Evolutionary conservation across 2,888 invertebrate genomes (phyloP), one percentile per base, ranked within the genome.

Genomic region (Lasioglossum marginatum): DNA sequence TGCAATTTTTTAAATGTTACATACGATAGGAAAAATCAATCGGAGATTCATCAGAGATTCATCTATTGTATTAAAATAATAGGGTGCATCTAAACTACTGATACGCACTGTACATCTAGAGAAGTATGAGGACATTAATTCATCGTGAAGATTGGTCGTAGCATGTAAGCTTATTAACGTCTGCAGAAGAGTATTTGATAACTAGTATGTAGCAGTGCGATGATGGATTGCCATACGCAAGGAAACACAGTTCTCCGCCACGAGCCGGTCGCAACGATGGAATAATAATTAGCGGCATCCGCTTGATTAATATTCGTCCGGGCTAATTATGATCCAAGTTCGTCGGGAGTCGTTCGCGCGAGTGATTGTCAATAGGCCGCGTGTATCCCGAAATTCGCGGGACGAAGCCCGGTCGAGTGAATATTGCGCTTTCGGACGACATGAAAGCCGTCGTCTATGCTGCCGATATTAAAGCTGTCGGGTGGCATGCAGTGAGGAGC

Each of bases 341-440:
- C 34, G 34, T 5, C 27, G 27, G 27, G 16, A 34, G 1, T 34
- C 74, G 37, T n/a, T 60, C 27, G 40, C 48, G n/a, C 8, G n/a
- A 57, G 76, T 82, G 72, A 82, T 73, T 73, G 82, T 77, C 68
- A 79, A 79, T 73, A 70, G 48, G 23, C 23, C 8, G 12, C 68
- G 23, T 4, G 43, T 68, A 43, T 73, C 63, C 37, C 37, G 84
- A 76, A 68, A 76, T 68, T 37, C 34, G 8, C 19, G 5, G 60
- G 60, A 73, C 71, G 31, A 37, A 66, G 14, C 5, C 14, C 12
- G 19, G 27, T 60, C 48, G 71, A 37, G n/a, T 1, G 68, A 76
- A 78, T 75, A 82, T 82, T 70, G 52, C 43, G 23, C 16, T 48
- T 23, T 27, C 16, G 31, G n/a, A 37, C 14, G 57, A 83, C 78